Percentiles rank a stretch among this genome's conserved stretches.
These are phyloP conservation scores for Ophion costatus DNA, from an alignment of 2,888 invertebrate species.

Conservation along the genomic window DNA sequence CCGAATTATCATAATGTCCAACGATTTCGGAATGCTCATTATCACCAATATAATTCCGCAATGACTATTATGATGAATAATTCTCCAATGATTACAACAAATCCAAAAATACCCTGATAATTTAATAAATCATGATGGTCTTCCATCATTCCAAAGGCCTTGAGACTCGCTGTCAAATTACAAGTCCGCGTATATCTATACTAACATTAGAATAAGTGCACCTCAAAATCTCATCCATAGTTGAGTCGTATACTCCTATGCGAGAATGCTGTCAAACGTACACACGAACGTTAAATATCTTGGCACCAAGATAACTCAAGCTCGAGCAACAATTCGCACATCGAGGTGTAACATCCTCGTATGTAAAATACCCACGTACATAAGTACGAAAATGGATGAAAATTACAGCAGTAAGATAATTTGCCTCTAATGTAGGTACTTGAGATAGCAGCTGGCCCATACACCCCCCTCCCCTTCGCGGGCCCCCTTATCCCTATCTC, in stretches of 20 bases:
- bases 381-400: constrained; percentile 58
- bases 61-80: neutral
- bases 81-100: neutral
- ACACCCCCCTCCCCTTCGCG: constrained; percentile 14
- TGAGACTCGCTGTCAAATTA: neutral
- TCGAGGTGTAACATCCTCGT: neutral
- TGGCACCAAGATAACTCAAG: neutral
- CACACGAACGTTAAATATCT: neutral
- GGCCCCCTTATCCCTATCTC: constrained; percentile 6
- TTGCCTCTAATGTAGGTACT: constrained; percentile 80
- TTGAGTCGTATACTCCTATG: neutral
- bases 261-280: neutral
- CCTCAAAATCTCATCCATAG: neutral
- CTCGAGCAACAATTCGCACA: neutral
- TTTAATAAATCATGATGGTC: neutral
- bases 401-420: constrained; percentile 75
- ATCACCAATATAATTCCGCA: too few species aligned
- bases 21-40: too few species aligned
- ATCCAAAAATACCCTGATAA: too few species aligned
- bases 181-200: neutral
- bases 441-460: constrained; percentile 75
- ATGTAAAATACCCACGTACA: neutral
- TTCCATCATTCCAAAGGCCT: neutral
- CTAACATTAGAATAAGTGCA: neutral
- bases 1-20: too few species aligned